Conservation (phyloP, 2,888 invertebrate species). For the Caenorhabditis japonica region DNA sequence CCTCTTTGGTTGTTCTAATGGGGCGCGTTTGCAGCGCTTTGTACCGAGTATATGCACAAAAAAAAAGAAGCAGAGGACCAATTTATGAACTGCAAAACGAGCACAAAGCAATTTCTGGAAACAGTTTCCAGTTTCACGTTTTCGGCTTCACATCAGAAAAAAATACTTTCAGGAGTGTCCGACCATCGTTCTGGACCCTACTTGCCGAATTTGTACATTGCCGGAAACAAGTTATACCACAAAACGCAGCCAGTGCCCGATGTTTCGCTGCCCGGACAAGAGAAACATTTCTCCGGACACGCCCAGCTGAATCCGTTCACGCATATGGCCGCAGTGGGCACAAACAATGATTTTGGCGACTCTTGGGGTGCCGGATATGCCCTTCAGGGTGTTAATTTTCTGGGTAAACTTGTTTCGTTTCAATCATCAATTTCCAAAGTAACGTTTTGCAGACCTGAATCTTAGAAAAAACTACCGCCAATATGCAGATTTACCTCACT, state of each 20-base stretch:
- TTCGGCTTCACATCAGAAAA: not conserved
- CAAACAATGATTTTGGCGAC: conserved; percentile 61
- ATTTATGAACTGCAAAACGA: no score
- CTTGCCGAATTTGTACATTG: conserved; percentile 63
- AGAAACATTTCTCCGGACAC: conserved; percentile 65
- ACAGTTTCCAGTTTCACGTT: no score
- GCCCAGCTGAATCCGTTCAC: conserved; percentile 66
- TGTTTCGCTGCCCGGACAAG: conserved; percentile 63
- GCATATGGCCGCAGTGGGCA: conserved; percentile 60
- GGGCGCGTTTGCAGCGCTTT: no score
- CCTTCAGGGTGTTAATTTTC: conserved; percentile 63
- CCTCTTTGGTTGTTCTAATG: no score
- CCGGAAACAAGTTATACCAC: conserved; percentile 65
- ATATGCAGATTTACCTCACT: conserved; percentile 60
- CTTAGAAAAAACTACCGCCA: conserved; percentile 58
- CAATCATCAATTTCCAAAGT: not conserved
- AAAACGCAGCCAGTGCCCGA: conserved; percentile 64
- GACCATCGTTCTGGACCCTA: conserved; percentile 67
- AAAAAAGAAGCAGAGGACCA: no score
- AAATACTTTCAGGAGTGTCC: conserved; percentile 48
- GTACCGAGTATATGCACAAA: no score
- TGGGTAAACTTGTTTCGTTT: conserved; percentile 22
- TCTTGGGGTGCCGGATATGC: conserved; percentile 64
- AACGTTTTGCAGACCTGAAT: conserved; percentile 39
- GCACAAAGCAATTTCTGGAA: no score